phyloP scores from a whole-genome alignment of 2,888 invertebrate species.

The Acanthopleura granulata region DNA sequence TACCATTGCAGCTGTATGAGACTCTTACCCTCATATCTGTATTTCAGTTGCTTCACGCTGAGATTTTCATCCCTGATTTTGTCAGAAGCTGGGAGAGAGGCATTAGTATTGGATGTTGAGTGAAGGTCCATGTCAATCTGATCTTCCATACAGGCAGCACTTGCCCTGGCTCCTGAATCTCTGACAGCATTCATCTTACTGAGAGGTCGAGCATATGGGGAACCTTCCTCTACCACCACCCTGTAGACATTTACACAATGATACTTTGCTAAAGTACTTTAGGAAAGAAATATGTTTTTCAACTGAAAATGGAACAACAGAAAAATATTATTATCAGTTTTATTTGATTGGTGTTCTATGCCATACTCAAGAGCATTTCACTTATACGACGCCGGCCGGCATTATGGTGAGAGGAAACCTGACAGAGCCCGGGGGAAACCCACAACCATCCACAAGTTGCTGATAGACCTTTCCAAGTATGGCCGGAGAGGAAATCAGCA shows the following conservation, averaged over 20 bases:
- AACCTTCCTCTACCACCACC: constrained; percentile 58
- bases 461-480: too few relatives aligned
- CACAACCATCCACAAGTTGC: too few relatives aligned
- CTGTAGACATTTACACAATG: constrained; percentile 31
- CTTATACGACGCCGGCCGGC: too few relatives aligned
- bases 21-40: constrained; percentile 42
- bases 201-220: constrained; percentile 55
- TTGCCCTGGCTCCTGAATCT: constrained; percentile 19
- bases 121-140: constrained; percentile 36
- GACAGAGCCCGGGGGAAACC: too few relatives aligned
- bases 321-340: too few relatives aligned
- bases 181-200: constrained; percentile 47
- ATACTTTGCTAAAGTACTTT: neutral
- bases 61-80: constrained; percentile 57
- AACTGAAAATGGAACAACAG: too few relatives aligned
- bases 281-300: neutral
- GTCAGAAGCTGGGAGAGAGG: constrained; percentile 45
- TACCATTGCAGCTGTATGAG: too few relatives aligned
- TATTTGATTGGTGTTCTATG: too few relatives aligned
- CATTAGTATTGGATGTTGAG: constrained; percentile 23
- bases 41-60: constrained; percentile 52
- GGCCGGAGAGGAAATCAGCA: too few relatives aligned
- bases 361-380: too few relatives aligned
- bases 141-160: constrained; percentile 27
- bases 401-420: too few relatives aligned